phyloP scores from a whole-genome alignment of 2,797 vertebrate genomes.

The Gallinago nigripennis region DNA sequence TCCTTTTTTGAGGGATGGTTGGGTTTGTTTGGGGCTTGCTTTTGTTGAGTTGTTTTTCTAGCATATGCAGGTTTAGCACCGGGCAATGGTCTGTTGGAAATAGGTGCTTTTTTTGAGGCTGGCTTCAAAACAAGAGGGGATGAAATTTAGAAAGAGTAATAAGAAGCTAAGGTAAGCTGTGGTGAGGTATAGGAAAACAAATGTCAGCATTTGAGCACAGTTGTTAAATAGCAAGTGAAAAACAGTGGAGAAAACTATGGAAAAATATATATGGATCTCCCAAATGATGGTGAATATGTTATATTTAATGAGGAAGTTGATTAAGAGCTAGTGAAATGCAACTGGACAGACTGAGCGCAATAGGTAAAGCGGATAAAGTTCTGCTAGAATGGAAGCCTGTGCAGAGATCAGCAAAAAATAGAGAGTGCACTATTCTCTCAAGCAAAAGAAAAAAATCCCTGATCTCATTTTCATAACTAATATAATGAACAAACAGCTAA shows the following conservation, averaged over 20 bases:
- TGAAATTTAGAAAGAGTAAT: neutral
- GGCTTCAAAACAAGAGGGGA: neutral
- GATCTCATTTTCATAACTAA: neutral
- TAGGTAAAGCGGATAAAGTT: neutral
- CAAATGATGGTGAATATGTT: neutral
- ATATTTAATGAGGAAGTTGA: neutral
- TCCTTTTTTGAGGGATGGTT: accelerated
- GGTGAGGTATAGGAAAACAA: neutral
- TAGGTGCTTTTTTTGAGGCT: neutral
- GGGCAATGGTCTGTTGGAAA: neutral
- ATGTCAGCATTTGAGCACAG: neutral
- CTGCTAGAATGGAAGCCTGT: neutral
- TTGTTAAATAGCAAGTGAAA: neutral
- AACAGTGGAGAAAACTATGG: neutral
- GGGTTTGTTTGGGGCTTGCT: neutral
- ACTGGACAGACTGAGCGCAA: neutral
- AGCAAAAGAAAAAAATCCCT: neutral
- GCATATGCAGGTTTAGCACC: neutral
- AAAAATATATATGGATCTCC: neutral
- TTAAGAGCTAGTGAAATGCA: neutral
- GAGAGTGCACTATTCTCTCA: neutral
- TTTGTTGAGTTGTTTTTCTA: neutral
- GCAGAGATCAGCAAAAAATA: neutral
- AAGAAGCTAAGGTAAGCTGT: neutral
- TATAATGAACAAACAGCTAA: neutral